Evolutionary conservation across 1,140 invertebrate genomes (phyloP), one percentile per base, ranked within the genome.

Genomic region (Andrena cerasifolii): DNA sequence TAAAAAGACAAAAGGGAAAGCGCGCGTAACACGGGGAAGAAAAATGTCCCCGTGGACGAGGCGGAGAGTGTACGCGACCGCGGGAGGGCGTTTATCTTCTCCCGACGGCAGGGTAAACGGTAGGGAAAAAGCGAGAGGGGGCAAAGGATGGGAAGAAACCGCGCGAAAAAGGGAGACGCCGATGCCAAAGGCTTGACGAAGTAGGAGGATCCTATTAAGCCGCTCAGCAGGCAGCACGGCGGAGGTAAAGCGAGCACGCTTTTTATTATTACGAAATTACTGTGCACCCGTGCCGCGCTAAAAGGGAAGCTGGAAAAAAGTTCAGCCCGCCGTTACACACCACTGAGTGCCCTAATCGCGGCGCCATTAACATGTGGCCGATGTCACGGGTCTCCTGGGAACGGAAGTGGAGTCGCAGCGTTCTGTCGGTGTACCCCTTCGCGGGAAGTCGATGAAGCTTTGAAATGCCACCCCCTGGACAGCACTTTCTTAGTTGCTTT

Each of bases 231-330:
- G 87, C 75, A 76, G 83, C 82, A 82, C 79, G 70, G 70, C 70
- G 72, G 66, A 71, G 51, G 74, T 80, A 85, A 86, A 82, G 80
- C 71, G 72, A 84, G 79, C 80, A 80, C 83, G 82, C 83, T 86
- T 87, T 88, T 89, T 86, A 87, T 89, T 83, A 89, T 84, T 88
- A 84, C 85, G 80, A 82, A 87, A 88, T 89, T 89, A 88, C 66
- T 78, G 79, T 63, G 73, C 67, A 68, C 58, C 76, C 76, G 82
- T 83, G 65, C 65, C 76, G 18, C 63, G 82, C 66, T 80, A 84
- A 84, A 84, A 76, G 82, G 67, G 66, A 62, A 62, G 67, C 66
- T 62, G 66, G 36, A 78, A 82, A 79, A 84, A 82, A n/a, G 84
- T 84, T 84, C 71, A 54, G 82, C 61, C 61, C 54, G 65, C 36